Evolutionary conservation across 2,888 invertebrate genomes (phyloP), one percentile per base, ranked within the genome.

Genomic region (Scrobipalpa atriplicella): DNA sequence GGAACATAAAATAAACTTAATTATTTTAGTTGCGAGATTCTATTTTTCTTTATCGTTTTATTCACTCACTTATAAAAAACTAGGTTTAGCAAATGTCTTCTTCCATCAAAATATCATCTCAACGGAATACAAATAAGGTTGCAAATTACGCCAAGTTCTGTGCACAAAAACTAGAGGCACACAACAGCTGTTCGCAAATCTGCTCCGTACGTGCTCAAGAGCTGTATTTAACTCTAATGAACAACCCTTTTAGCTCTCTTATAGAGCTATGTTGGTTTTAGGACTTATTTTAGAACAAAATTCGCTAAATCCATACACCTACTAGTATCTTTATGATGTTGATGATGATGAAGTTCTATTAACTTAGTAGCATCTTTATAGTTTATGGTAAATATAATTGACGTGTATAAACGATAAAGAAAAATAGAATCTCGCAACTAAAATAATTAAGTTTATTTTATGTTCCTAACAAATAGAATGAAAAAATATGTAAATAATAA

Each of bases 101-200:
- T 47, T n/a, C 1, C n/a, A 16, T 47, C 47, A 47, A 47, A 47
- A 47, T 8, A 10, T 47, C 47, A n/a, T 16, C 19, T 19, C 10
- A 19, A 11, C 18, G 11, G 52, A 52, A 52, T 52, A 52, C 18
- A 52, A 18, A 52, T 52, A 10, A 19, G 19, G 19, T 21, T 21
- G 52, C 19, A 52, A 52, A 52, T 52, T 16, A 52, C 52, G 52
- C 19, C 52, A 52, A 21, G 10, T 51, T 52, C 9, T 19, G 10
- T 3, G 52, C 19, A 19, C 9, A 52, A 18, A 52, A 52, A 18
- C 18, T 52, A 19, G 19, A 10, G 5, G 8, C 52, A 21, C n/a
- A 52, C 52, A 21, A 52, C 52, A 52, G 52, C 52, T 52, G 52
- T 8, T 19, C 52, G 9, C 52, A 19, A 52, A 19, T 47, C 47